Conservation (phyloP, 30 jellyfish, hydroid and myxozoan species). For the Pelagia noctiluca region DNA sequence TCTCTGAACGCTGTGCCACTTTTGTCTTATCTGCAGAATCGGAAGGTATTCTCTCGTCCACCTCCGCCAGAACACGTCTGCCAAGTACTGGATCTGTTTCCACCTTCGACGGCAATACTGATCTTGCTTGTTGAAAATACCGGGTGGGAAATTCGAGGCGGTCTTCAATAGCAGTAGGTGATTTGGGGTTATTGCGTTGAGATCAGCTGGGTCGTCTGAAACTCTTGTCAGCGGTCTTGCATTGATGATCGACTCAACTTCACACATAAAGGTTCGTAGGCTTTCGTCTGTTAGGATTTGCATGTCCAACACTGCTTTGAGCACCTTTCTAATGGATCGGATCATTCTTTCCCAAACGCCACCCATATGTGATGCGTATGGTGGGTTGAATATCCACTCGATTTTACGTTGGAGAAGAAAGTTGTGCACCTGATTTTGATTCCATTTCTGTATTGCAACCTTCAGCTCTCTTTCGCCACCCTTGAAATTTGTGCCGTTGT, state of each 20-base stretch:
- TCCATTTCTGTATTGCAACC: slow-evolving; percentile 40
- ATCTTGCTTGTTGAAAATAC: slow-evolving; percentile 36
- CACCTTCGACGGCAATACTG: slow-evolving; percentile 51
- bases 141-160: slow-evolving; percentile 43
- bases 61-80: slow-evolving; percentile 68
- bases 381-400: slow-evolving; percentile 71
- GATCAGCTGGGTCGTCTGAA: slow-evolving; percentile 68
- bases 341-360: slow-evolving; percentile 80
- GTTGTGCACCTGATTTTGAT: slow-evolving; percentile 23
- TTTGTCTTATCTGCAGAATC: slow-evolving; percentile 50
- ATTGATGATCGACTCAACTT: slow-evolving; percentile 57
- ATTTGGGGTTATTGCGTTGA: slow-evolving; percentile 67
- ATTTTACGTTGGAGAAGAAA: slow-evolving; percentile 33
- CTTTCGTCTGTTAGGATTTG: slow-evolving; percentile 63
- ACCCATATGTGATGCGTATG: slow-evolving; percentile 63
- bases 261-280: slow-evolving; percentile 58
- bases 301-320: slow-evolving; percentile 18
- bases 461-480: slow-evolving; percentile 46
- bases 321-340: slow-evolving; percentile 40
- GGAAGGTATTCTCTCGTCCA: slow-evolving; percentile 64
- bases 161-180: slow-evolving; percentile 54
- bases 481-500: slow-evolving; percentile 48
- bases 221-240: slow-evolving; percentile 65
- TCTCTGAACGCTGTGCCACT: slow-evolving; percentile 34
- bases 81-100: slow-evolving; percentile 61